Percentiles rank a stretch among this genome's conserved stretches.
phyloP scores from a whole-genome alignment of 1,140 invertebrate species.

The Atta colombica region DNA sequence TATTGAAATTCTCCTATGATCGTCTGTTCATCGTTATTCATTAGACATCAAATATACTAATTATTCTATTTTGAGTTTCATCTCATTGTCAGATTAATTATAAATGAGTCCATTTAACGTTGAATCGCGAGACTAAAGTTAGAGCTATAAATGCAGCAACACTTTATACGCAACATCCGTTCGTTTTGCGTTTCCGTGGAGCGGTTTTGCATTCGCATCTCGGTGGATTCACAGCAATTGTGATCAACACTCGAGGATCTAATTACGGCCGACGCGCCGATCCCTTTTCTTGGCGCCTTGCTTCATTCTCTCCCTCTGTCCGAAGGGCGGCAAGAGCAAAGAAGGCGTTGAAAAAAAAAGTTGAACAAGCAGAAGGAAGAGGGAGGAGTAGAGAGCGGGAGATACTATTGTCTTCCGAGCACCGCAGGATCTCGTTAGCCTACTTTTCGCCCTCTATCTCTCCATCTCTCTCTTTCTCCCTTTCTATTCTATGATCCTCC shows the following conservation, averaged over 20 bases:
- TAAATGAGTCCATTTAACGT: background rate
- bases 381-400: background rate
- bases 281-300: conserved; percentile 25
- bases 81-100: background rate
- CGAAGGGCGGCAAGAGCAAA: background rate
- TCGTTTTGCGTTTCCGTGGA: background rate
- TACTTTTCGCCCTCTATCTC: conserved; percentile 26
- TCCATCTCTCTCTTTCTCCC: background rate
- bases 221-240: background rate
- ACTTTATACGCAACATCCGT: conserved; percentile 6
- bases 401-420: conserved; percentile 47
- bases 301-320: background rate
- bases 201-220: conserved; percentile 15
- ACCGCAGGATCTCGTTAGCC: conserved; percentile 63
- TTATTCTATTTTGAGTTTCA: background rate
- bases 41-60: background rate
- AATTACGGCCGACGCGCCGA: conserved; percentile 32
- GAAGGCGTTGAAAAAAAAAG: conserved; percentile 44
- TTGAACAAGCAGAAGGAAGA: conserved; percentile 12
- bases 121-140: background rate
- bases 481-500: conserved; percentile 53
- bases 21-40: background rate
- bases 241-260: conserved; percentile 45
- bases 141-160: background rate
- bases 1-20: too few species aligned